These are phyloP conservation scores for Laticauda colubrina DNA, from an alignment of 2,113 vertebrate species.

Conservation along the genomic window DNA sequence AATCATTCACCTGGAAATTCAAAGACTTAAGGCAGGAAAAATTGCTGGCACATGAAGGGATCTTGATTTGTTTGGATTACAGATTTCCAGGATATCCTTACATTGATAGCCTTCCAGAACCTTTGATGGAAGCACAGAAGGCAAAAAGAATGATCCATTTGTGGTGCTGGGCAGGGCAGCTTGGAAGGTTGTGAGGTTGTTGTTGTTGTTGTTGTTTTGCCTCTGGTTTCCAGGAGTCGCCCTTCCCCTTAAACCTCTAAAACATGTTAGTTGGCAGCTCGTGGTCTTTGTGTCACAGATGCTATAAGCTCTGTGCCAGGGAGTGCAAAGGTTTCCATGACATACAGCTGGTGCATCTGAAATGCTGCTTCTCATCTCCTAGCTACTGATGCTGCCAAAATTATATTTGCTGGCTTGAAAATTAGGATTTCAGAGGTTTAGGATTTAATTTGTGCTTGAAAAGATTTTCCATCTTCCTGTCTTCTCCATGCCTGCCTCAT, in stretches of 20 bases:
- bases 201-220: not conserved
- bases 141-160: not conserved
- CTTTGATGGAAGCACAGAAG: not conserved
- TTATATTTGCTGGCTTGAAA: not conserved
- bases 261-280: not conserved
- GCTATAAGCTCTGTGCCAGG: not conserved
- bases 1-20: constrained; percentile 25
- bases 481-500: not conserved
- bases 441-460: not conserved
- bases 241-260: not conserved
- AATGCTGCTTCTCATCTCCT: not conserved
- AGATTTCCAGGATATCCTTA: constrained; percentile 10
- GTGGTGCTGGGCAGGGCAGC: not conserved
- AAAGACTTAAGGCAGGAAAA: constrained; percentile 13
- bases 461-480: not conserved
- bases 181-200: not conserved
- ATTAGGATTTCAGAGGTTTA: not conserved
- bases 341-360: not conserved
- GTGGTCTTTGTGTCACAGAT: not conserved
- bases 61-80: constrained; percentile 4
- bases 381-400: not conserved
- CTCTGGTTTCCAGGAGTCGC: not conserved
- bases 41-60: constrained; percentile 19
- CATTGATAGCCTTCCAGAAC: not conserved
- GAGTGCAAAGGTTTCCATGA: not conserved